These are phyloP conservation scores for Acleris holmiana DNA, from an alignment of 2,888 invertebrate genomes.

Conservation along the genomic window DNA sequence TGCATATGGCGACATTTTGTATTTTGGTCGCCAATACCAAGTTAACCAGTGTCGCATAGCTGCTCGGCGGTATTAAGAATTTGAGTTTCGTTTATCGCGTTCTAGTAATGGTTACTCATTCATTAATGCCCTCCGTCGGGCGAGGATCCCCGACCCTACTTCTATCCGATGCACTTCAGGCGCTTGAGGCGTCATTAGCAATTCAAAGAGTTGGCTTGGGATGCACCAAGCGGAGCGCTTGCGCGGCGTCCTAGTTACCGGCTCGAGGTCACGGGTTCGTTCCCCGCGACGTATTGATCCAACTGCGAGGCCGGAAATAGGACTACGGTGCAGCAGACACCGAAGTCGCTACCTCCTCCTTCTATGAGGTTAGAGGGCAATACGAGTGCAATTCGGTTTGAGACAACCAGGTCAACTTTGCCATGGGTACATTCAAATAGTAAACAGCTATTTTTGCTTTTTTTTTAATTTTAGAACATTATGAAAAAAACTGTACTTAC, in stretches of 20 bases:
- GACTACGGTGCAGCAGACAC: slow-evolving; percentile 71
- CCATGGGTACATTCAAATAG: too few species aligned
- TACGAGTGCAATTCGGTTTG: too few species aligned
- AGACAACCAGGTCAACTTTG: too few species aligned
- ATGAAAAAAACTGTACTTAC: too few species aligned
- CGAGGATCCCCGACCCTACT: slow-evolving; percentile 22
- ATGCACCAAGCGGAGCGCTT: slow-evolving; percentile 76
- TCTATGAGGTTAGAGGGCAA: slow-evolving; percentile 26
- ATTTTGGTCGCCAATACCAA: too few species aligned
- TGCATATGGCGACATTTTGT: too few species aligned
- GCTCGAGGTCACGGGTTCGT: slow-evolving; percentile 81
- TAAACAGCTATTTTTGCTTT: too few species aligned
- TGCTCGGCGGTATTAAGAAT: too few species aligned
- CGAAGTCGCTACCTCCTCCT: slow-evolving; percentile 56
- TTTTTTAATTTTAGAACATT: too few species aligned
- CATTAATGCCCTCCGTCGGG: neutral
- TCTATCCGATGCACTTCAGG: slow-evolving; percentile 27
- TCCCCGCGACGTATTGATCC: slow-evolving; percentile 82
- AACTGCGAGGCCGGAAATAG: slow-evolving; percentile 72
- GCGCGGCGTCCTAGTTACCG: slow-evolving; percentile 78
- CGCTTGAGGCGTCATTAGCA: slow-evolving; percentile 55
- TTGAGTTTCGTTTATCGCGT: too few species aligned
- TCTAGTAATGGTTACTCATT: too few species aligned
- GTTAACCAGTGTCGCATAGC: neutral
- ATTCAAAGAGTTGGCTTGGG: slow-evolving; percentile 67